A percentile compares a stretch with the other conserved stretches of the same genome.
Conservation (phyloP, 2,888 invertebrate species). For the Calameuta filiformis region DNA sequence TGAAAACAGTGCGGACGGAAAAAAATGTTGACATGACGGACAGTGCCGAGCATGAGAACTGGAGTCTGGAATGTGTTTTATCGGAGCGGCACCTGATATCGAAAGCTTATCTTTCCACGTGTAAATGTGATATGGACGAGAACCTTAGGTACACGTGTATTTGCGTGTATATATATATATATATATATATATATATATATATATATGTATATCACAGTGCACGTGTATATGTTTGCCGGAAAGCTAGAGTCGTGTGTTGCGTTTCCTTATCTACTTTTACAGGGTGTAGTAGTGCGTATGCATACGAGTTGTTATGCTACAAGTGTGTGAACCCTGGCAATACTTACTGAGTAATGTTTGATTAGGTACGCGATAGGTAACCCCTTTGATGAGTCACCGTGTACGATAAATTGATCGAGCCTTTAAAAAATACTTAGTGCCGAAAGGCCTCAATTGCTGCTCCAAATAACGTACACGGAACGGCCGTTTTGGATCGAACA, state of each 20-base stretch:
- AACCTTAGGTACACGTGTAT: background rate
- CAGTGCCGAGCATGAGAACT: constrained; percentile 47
- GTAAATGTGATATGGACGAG: background rate
- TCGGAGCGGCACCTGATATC: constrained; percentile 52
- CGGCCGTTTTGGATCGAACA: background rate
- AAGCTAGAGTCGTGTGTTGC: background rate
- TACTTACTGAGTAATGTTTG: background rate
- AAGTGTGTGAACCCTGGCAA: background rate
- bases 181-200: background rate
- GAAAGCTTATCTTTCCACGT: constrained; percentile 40
- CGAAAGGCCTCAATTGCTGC: background rate
- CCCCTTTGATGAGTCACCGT: background rate
- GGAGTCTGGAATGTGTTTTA: constrained; percentile 51
- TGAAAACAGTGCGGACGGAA: constrained; percentile 5
- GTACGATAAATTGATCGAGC: background rate
- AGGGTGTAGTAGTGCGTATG: background rate
- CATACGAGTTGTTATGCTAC: background rate
- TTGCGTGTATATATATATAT: background rate
- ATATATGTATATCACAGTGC: background rate
- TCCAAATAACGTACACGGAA: background rate
- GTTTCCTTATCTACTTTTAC: background rate
- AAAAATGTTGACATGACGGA: constrained; percentile 46
- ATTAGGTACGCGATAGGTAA: background rate
- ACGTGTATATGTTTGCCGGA: background rate
- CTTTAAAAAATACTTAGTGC: background rate